Percentiles rank a stretch among this genome's conserved stretches.
These are phyloP conservation scores for Quadroppia sp. DNA, from an alignment of 2,888 invertebrate species.

Conservation along the genomic window DNA sequence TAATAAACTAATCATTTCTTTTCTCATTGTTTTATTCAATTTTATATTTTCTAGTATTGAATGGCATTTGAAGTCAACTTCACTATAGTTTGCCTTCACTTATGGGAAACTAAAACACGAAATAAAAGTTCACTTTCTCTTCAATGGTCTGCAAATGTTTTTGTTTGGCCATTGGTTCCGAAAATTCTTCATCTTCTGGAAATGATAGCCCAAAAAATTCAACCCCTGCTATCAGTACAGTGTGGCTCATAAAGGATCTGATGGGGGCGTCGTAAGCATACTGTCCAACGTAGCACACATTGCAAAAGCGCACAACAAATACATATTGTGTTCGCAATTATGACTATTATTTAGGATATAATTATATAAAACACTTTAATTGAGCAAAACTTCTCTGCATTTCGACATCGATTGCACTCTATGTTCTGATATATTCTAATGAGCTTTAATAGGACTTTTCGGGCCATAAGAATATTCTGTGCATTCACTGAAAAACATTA, in stretches of 20 bases:
- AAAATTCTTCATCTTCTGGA: background rate
- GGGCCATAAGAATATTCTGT: background rate
- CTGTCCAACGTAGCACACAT: background rate
- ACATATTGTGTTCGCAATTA: too few species aligned
- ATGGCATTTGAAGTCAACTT: background rate
- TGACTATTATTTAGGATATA: background rate
- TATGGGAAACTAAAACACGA: background rate
- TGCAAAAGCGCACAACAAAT: too few species aligned
- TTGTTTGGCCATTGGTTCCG: background rate
- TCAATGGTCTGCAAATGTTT: background rate
- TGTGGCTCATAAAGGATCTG: background rate
- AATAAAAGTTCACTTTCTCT: background rate
- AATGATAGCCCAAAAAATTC: background rate
- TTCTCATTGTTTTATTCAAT: background rate
- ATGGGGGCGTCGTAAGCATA: too few species aligned
- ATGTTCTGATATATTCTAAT: background rate
- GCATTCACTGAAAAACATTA: background rate
- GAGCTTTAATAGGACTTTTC: background rate
- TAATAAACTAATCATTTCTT: slow-evolving; percentile 14
- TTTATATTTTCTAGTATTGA: slow-evolving; percentile 5
- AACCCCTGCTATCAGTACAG: background rate
- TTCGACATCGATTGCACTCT: background rate
- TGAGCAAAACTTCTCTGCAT: background rate
- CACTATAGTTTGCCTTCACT: too few species aligned
- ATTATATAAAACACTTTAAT: background rate